Percentiles rank a stretch among this genome's conserved stretches.
phyloP scores from a whole-genome alignment of 2,113 vertebrate genomes.

The Esox niger region DNA sequence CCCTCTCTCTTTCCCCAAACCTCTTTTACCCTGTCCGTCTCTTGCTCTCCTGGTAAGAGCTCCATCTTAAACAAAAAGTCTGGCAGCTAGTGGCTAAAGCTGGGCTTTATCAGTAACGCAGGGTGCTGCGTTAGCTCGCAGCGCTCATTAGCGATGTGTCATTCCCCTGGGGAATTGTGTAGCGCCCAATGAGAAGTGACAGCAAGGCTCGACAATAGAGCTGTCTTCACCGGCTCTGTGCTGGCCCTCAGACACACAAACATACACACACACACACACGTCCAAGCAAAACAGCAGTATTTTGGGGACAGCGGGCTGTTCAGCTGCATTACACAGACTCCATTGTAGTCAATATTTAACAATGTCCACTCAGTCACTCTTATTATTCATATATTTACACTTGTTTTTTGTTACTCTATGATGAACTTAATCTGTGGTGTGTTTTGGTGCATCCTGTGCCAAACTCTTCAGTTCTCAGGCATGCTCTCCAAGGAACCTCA shows the following conservation, averaged over 20 bases:
- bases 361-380: background rate
- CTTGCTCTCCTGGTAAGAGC: background rate
- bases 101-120: background rate
- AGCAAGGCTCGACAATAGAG: conserved; percentile 23
- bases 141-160: conserved; percentile 37
- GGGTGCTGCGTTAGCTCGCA: conserved; percentile 3
- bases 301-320: background rate
- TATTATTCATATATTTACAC: background rate
- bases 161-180: conserved; percentile 25
- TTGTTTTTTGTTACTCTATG: too few species aligned
- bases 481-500: background rate
- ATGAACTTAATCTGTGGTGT: too few species aligned
- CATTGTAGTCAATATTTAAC: background rate
- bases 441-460: too few species aligned
- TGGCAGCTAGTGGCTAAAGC: background rate
- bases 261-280: background rate
- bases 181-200: conserved; percentile 37
- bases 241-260: background rate
- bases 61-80: background rate
- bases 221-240: background rate
- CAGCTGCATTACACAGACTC: background rate
- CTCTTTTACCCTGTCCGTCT: too few species aligned
- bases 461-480: background rate
- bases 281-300: background rate
- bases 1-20: too few species aligned